Base-by-base conservation (phyloP, 2,888 invertebrate genomes). In the Euproctis similis region DNA sequence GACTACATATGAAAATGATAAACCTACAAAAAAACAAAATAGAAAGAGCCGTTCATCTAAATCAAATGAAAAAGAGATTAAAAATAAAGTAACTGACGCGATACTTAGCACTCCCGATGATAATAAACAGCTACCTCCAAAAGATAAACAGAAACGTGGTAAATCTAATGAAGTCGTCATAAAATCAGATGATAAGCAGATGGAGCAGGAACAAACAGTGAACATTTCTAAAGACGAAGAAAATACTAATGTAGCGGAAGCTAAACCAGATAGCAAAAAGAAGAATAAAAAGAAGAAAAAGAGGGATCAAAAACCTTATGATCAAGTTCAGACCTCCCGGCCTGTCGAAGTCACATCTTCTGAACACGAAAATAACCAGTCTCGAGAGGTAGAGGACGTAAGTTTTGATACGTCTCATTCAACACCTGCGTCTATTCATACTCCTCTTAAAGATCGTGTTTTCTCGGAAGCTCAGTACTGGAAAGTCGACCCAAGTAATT, bases 391-490 rank as follows among this genome's bases (percentile, higher is more conserved):
- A n/a, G 30, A 33, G n/a, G 26, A 35, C 26, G 57, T 53, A 37
- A 31, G 44, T 4, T 31, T 53, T 13, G 53, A 59, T 18, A 64
- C 65, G 14, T 53, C 72, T 12, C 35, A 67, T 16, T 72, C 74
- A 9, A 81, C 77, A 5, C 81, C 82, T 2, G 82, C 82, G 34
- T 72, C 70, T 1, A 28, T 71, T 32, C 70, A 73, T 36, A 84
- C 84, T 9, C 84, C 84, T 8, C 44, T 78, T 3, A 84, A 82
- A 60, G 84, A 84, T 3, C 66, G 77, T 38, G 36, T 71, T 12
- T 84, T 71, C 46, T 72, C 76, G 2, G 84, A 84, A 53, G 76
- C 80, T 26, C 84, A 84, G 26, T 84, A 59, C 36, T 84, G 84
- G 84, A 84, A 78, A 62, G 46, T 59, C 16, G 70, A 75, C 36